A percentile compares a stretch with the other conserved stretches of the same genome.
Conservation (phyloP, 2,888 invertebrate species). For the Tryphoninae sp. region DNA sequence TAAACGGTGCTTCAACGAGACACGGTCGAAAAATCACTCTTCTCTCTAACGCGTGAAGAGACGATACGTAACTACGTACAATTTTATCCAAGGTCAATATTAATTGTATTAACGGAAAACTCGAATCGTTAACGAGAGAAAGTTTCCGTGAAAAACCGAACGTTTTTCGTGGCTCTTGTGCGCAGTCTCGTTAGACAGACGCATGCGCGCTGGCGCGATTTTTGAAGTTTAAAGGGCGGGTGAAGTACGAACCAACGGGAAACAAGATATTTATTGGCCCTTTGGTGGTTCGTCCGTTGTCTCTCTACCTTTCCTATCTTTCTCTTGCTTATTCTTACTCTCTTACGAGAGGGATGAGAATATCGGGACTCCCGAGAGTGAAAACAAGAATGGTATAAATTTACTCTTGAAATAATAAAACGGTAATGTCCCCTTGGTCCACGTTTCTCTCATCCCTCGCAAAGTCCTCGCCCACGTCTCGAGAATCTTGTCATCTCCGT, state of each 20-base stretch:
- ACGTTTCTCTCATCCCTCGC: background rate
- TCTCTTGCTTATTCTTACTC: background rate
- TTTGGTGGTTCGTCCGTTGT: constrained; percentile 39
- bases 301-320: too few relatives aligned
- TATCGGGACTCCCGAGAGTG: background rate
- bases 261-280: constrained; percentile 61
- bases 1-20: background rate
- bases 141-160: background rate
- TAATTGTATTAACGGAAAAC: background rate
- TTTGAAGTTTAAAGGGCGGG: constrained; percentile 57
- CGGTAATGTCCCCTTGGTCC: constrained; percentile 14
- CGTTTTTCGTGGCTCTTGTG: background rate
- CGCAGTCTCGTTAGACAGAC: background rate
- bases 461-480: background rate
- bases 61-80: background rate
- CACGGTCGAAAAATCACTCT: background rate
- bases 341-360: constrained; percentile 2
- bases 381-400: constrained; percentile 42
- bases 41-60: background rate
- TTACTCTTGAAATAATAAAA: constrained; percentile 52
- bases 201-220: constrained; percentile 11
- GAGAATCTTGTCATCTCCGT: background rate
- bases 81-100: constrained; percentile 1
- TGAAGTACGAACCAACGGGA: constrained; percentile 46
- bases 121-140: background rate